Evolutionary conservation across 1,140 invertebrate genomes (phyloP).

Genomic region (Cyclargus thomasi): DNA sequence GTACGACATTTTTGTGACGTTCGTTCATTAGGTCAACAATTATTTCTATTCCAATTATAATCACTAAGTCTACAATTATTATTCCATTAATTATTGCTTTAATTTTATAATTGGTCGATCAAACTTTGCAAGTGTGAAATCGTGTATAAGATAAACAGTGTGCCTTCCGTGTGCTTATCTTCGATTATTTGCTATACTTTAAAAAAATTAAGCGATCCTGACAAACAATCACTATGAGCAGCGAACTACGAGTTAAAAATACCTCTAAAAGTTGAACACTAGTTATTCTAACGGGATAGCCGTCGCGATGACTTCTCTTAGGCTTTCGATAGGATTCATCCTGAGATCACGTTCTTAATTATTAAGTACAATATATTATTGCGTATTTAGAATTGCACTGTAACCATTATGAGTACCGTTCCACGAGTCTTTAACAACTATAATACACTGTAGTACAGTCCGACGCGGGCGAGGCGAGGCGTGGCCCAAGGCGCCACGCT

Average conservation of each 20-base stretch:
- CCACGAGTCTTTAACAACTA: slow-evolving; percentile 58
- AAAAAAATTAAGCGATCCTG: slow-evolving; percentile 57
- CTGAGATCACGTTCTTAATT: slow-evolving; percentile 72
- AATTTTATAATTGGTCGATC: slow-evolving; percentile 61
- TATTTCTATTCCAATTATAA: slow-evolving; percentile 18
- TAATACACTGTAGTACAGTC: slow-evolving; percentile 52
- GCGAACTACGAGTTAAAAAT: slow-evolving; percentile 64
- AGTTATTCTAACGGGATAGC: slow-evolving; percentile 61
- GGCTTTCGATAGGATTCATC: slow-evolving; percentile 67
- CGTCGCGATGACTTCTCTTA: slow-evolving; percentile 57
- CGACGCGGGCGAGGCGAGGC: slow-evolving; percentile 39
- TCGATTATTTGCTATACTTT: slow-evolving; percentile 59
- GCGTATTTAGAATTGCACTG: slow-evolving; percentile 71
- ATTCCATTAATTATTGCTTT: slow-evolving; percentile 62
- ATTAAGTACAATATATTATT: slow-evolving; percentile 72
- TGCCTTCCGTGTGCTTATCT: slow-evolving; percentile 61
- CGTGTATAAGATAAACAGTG: slow-evolving; percentile 62
- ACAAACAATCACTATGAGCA: slow-evolving; percentile 62
- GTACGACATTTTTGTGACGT: slow-evolving; percentile 21
- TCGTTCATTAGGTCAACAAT: slow-evolving; percentile 21
- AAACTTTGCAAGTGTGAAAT: slow-evolving; percentile 61
- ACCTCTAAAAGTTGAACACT: slow-evolving; percentile 69
- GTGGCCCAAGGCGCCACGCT: slow-evolving; percentile 45
- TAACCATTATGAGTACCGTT: slow-evolving; percentile 55
- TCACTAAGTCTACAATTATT: slow-evolving; percentile 47